Base-by-base conservation (phyloP, 2,888 invertebrate species). In the Rhaphigaster nebulosa region DNA sequence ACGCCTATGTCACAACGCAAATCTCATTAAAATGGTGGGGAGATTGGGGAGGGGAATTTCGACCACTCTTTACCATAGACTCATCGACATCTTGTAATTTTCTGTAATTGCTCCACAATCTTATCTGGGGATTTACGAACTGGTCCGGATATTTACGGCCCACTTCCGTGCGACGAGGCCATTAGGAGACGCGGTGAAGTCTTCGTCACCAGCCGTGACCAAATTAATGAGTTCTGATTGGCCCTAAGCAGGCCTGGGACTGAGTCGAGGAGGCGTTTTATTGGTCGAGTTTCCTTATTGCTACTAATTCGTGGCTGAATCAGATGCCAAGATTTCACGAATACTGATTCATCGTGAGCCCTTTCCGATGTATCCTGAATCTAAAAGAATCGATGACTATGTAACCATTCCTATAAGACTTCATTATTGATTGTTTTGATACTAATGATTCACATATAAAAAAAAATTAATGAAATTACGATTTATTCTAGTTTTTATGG, bases 1-100 rank as follows among this genome's bases (percentile, higher is more conserved):
- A 41, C 41, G 84, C 84, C 41, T 41, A 84, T 84, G 84, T 84
- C 84, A 41, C 84, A 84, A 45, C 45, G 45, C 41, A 45, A 84
- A 84, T 84, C 84, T 45, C 84, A 84, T 84, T 45, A 84, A 84
- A 45, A 84, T 84, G 45, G 41, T 29, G 34, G 18, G 70, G 84
- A 45, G 84, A 26, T 84, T 45, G 12, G 45, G 26, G 20, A 70
- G 18, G 65, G 26, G 60, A 12, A n/a, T 1, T 29, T 13, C 65
- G 1, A 18, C 34, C 34, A 20, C 34, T 34, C 70, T 34, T 34
- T 70, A 34, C 70, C 70, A 70, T 70, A 70, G 70, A 29, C 70
- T 70, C 70, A 84, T 84, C 84, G 45, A 84, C 84, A 84, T 45
- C 84, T 84, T 84, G 84, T 84, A 84, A 84, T 84, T 84, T 45